Evolutionary conservation across 2,797 vertebrate genomes (phyloP).

Genomic region (Hypotaenidia philippensis): DNA sequence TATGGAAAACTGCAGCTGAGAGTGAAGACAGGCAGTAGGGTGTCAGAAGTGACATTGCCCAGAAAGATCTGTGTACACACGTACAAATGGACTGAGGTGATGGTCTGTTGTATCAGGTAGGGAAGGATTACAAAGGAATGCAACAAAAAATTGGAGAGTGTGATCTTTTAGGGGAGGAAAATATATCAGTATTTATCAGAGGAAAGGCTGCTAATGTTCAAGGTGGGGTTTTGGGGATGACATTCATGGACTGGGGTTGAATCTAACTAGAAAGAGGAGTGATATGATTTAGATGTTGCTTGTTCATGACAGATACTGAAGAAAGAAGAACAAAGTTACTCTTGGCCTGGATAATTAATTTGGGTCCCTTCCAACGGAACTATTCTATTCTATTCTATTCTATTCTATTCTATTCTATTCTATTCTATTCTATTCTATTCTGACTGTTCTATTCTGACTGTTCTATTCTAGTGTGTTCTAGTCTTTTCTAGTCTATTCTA

Average conservation of each 20-base stretch:
- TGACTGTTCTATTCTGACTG: neutral
- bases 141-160: neutral
- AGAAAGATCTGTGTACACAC: neutral
- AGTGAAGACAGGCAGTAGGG: neutral
- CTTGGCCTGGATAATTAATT: neutral
- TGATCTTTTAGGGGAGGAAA: neutral
- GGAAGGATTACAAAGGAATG: neutral
- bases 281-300: neutral
- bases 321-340: neutral
- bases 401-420: neutral
- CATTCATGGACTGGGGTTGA: neutral
- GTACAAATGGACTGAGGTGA: neutral
- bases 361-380: neutral
- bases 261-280: neutral
- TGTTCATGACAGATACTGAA: neutral
- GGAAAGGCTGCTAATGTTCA: neutral
- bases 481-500: neutral
- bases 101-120: neutral
- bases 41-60: neutral
- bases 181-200: neutral
- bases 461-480: neutral
- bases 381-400: neutral
- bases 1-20: neutral
- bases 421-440: neutral
- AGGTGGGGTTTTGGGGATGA: neutral